Evolutionary conservation across 2,888 invertebrate species (phyloP).

Genomic region (Harpagoxenus sublaevis): DNA sequence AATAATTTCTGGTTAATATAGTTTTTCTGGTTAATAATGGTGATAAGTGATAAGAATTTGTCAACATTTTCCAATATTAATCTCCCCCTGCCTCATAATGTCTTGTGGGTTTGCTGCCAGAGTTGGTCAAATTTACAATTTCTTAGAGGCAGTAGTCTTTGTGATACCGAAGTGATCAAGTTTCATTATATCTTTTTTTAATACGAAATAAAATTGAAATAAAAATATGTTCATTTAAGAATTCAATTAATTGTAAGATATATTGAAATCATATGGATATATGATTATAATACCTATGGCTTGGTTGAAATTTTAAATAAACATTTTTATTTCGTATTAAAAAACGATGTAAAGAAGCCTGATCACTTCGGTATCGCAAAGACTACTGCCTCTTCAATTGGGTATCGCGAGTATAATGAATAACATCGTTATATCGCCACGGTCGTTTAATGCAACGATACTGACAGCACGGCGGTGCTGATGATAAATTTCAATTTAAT

Average conservation of each 20-base stretch:
- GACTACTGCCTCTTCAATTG: conserved; percentile 38
- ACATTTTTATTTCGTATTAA: neutral
- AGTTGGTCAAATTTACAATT: too few relatives aligned
- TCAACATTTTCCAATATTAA: too few relatives aligned
- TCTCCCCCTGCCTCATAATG: too few relatives aligned
- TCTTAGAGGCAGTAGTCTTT: conserved; percentile 6
- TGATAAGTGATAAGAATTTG: too few relatives aligned
- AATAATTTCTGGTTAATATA: too few relatives aligned
- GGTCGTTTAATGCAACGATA: conserved; percentile 56
- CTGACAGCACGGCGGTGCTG: conserved; percentile 65
- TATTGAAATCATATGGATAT: too few relatives aligned
- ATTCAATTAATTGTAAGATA: neutral
- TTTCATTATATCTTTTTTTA: neutral
- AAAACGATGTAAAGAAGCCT: neutral
- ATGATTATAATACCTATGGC: too few relatives aligned
- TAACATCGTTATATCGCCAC: conserved; percentile 68
- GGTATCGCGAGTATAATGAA: conserved; percentile 62
- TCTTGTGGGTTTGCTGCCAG: too few relatives aligned
- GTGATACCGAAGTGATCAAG: conserved; percentile 11
- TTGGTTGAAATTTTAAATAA: conserved; percentile 15
- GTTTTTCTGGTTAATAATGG: too few relatives aligned
- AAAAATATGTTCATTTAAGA: conserved; percentile 10
- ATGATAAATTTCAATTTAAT: conserved; percentile 74
- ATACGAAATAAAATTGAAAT: neutral
- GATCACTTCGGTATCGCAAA: conserved; percentile 18